Evolutionary conservation across 1,140 invertebrate genomes (phyloP).

Genomic region (Cyrtorhinus lividipennis): DNA sequence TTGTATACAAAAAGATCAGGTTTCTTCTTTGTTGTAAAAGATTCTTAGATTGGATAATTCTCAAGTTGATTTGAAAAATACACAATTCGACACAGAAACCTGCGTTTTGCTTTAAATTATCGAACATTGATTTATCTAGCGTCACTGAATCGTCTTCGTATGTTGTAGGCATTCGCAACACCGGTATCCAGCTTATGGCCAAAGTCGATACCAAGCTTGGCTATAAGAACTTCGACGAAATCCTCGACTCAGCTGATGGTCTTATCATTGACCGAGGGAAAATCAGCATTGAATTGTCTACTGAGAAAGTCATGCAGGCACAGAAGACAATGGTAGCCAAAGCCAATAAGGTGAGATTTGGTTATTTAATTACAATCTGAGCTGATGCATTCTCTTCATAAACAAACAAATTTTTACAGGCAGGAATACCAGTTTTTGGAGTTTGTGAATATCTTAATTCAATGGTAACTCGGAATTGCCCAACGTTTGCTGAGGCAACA

Average conservation of each 20-base stretch:
- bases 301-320: constrained; percentile 54
- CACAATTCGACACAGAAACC: too few relatives aligned
- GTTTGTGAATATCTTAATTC: constrained; percentile 36
- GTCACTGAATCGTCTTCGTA: too few relatives aligned
- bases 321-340: constrained; percentile 52
- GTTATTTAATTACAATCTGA: not conserved
- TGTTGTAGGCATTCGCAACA: not conserved
- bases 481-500: constrained; percentile 51
- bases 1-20: too few relatives aligned
- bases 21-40: too few relatives aligned
- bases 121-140: too few relatives aligned
- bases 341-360: constrained; percentile 27
- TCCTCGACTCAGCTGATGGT: constrained; percentile 41
- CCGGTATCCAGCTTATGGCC: not conserved
- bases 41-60: too few relatives aligned
- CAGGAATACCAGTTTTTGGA: constrained; percentile 47
- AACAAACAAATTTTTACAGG: not conserved
- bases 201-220: constrained; percentile 48
- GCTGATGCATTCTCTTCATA: too few relatives aligned
- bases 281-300: constrained; percentile 46
- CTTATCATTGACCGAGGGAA: constrained; percentile 49
- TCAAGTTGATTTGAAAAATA: too few relatives aligned
- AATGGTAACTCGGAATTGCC: constrained; percentile 42
- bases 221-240: constrained; percentile 43
- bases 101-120: too few relatives aligned